Evolutionary conservation across 2,888 invertebrate species (phyloP).

Genomic region (Dryobota labecula): DNA sequence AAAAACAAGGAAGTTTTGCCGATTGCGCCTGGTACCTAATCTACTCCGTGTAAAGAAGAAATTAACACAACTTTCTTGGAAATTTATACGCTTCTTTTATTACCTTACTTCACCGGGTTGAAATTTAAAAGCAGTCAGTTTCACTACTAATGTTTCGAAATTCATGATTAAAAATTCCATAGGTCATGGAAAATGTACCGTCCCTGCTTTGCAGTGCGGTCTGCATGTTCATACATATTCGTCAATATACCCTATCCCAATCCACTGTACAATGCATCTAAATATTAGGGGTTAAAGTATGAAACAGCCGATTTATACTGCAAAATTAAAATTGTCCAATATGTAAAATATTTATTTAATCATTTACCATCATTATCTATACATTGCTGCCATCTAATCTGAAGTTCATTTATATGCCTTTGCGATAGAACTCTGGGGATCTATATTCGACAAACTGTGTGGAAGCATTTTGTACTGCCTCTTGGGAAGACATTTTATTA

Average conservation of each 20-base stretch:
- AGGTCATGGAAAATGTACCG: neutral
- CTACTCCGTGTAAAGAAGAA: constrained; percentile 89
- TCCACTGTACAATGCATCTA: no score
- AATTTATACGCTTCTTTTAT: constrained; percentile 89
- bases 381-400: no score
- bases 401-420: no score
- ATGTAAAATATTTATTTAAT: no score
- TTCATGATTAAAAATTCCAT: constrained; percentile 11
- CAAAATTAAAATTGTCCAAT: no score
- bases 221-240: neutral
- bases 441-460: no score
- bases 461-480: no score
- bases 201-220: neutral
- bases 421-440: no score
- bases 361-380: no score
- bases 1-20: constrained; percentile 89
- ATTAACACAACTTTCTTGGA: constrained; percentile 90
- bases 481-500: no score
- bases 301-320: no score
- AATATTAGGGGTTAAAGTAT: no score
- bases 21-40: constrained; percentile 87
- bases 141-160: constrained; percentile 31
- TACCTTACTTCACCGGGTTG: constrained; percentile 79
- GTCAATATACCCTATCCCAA: neutral
- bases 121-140: constrained; percentile 77